These are phyloP conservation scores for Peribatodes rhomboidaria DNA, from an alignment of 2,888 invertebrate genomes.

Conservation along the genomic window DNA sequence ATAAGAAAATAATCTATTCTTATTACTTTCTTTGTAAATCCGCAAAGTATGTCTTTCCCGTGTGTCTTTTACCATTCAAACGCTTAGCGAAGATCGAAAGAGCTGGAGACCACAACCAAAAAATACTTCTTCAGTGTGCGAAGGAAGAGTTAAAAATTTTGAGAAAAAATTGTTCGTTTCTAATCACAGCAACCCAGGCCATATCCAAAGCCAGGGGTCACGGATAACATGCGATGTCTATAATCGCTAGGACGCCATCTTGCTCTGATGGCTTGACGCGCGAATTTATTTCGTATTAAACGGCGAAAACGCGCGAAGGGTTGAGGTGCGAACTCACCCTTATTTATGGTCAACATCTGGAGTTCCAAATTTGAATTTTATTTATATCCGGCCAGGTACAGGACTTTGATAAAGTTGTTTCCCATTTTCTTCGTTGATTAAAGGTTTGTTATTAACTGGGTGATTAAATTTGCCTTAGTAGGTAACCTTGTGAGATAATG, in stretches of 20 bases:
- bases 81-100: too few species aligned
- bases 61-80: too few species aligned
- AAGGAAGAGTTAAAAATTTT: too few species aligned
- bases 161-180: not conserved
- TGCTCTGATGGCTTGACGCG: slow-evolving; percentile 81
- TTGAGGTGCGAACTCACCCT: slow-evolving; percentile 72
- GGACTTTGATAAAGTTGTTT: slow-evolving; percentile 50
- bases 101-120: too few species aligned
- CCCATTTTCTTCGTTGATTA: slow-evolving; percentile 44
- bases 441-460: slow-evolving; percentile 31
- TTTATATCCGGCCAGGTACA: slow-evolving; percentile 50
- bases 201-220: slow-evolving; percentile 68
- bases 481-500: not conserved
- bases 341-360: slow-evolving; percentile 75
- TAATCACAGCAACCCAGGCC: slow-evolving; percentile 47
- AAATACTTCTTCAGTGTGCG: too few species aligned
- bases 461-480: slow-evolving; percentile 24
- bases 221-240: slow-evolving; percentile 67
- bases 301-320: slow-evolving; percentile 64
- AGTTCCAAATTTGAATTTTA: slow-evolving; percentile 57
- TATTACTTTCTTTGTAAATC: too few species aligned
- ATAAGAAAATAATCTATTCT: too few species aligned
- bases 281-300: slow-evolving; percentile 82
- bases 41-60: too few species aligned
- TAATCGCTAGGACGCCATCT: slow-evolving; percentile 80